Conservation (phyloP, 2,113 vertebrate genomes). For the Callithrix jacchus region DNA sequence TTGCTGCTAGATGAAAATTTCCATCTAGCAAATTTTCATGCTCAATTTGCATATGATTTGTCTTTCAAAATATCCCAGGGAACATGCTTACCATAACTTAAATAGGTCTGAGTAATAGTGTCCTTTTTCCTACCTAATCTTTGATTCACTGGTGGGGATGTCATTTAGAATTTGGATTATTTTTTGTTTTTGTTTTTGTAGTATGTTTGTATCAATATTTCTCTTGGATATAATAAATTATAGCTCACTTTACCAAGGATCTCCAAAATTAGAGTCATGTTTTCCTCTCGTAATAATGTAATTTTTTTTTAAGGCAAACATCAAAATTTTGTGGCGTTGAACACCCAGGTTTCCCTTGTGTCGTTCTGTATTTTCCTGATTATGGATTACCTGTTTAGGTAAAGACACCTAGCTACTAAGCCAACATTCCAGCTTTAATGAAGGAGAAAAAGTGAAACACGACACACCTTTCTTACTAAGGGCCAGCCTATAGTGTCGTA, state of each 20-base stretch:
- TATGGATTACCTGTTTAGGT: background rate
- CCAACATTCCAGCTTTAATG: background rate
- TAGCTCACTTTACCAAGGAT: background rate
- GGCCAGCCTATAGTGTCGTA: too few species aligned
- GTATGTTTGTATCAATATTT: background rate
- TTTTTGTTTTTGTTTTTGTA: background rate
- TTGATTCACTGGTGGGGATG: background rate
- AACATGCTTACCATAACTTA: background rate
- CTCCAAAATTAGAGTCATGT: background rate
- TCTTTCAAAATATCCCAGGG: background rate
- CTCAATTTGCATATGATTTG: background rate
- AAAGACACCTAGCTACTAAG: background rate
- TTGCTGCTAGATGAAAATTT: background rate
- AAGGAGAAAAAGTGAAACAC: background rate
- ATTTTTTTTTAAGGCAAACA: background rate
- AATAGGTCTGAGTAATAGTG: background rate
- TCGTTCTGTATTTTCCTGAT: background rate
- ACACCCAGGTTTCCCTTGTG: fast-evolving
- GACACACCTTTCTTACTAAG: background rate
- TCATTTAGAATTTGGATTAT: background rate
- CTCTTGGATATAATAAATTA: background rate
- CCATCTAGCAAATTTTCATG: background rate
- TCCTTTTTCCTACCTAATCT: background rate
- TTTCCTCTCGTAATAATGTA: background rate
- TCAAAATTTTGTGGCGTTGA: background rate